Base-by-base conservation (phyloP, 2,888 invertebrate species). In the Erannis defoliaria region DNA sequence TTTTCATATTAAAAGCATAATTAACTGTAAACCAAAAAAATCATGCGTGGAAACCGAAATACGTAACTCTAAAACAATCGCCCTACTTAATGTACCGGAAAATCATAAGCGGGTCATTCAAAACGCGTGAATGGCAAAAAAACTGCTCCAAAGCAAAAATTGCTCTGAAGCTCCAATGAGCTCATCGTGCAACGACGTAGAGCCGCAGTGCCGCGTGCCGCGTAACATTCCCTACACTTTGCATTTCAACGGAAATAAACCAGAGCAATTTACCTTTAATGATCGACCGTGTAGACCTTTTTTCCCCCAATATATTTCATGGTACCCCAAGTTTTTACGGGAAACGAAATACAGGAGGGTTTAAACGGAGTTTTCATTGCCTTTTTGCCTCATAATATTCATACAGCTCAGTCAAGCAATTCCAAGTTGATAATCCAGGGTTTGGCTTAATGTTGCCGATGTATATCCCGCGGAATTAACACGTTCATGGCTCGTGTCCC, bases 401-500 rank as follows among this genome's bases (percentile, higher is more conserved):
- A 86, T 85, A 86, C 82, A 85, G 85, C 82, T 84, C 83, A 82
- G 80, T 81, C 80, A 80, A 80, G 84, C 84, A 88, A 86, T 89
- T 85, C 84, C 84, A 84, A 85, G 84, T 87, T 88, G 86, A 88
- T 90, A 90, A 90, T 89, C 89, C 88, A 73, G 86, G 85, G 85
- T 80, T 68, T 80, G 80, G 82, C 82, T 84, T 85, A 89, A 89
- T 87, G 88, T 86, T 80, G 73, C 80, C 77, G 82, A 80, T 83
- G 80, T 84, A n/a, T 85, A 87, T 85, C 84, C 84, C 72, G 67
- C 71, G 68, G 85, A 84, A 85, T 88, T 88, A 85, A 82, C 80
- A 75, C 75, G 73, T 72, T 76, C 78, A 77, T 72, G 73, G 69
- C 71, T 77, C 31, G 42, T 80, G 77, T 78, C 80, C 78, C 75